A percentile compares a stretch with the other conserved stretches of the same genome.
Conservation (phyloP, 2,888 invertebrate species). For the Fissipunctia ypsillon region DNA sequence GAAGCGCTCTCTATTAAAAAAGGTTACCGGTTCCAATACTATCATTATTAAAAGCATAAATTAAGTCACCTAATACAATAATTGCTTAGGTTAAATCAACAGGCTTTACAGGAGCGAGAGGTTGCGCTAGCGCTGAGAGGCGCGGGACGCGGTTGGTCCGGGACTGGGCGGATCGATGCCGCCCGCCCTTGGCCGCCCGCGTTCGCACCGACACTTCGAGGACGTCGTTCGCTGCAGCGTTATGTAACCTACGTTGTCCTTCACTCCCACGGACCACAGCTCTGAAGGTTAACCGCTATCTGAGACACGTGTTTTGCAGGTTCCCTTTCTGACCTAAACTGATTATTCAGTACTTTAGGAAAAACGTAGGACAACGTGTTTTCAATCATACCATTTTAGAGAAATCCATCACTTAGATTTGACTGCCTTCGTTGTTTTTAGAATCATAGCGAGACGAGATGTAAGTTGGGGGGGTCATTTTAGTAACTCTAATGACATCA, state of each 20-base stretch:
- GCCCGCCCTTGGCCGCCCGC: slow-evolving; percentile 87
- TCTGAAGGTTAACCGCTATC: slow-evolving; percentile 50
- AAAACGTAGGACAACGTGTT: background rate
- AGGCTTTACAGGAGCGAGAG: slow-evolving; percentile 37
- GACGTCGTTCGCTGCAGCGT: slow-evolving; percentile 82
- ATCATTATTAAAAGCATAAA: slow-evolving; percentile 7
- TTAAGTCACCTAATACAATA: background rate
- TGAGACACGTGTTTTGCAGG: slow-evolving; percentile 41
- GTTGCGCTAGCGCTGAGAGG: slow-evolving; percentile 74
- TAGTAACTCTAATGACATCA: slow-evolving; percentile 8
- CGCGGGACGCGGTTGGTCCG: slow-evolving; percentile 65
- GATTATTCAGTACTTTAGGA: background rate
- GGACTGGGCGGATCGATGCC: slow-evolving; percentile 77
- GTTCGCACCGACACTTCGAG: slow-evolving; percentile 70
- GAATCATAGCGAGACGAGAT: background rate
- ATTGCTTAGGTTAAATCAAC: slow-evolving; percentile 21
- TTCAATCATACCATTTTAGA: slow-evolving; percentile 2
- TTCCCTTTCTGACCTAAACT: background rate
- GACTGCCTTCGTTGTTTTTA: background rate
- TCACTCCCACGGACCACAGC: slow-evolving; percentile 54
- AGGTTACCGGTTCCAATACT: background rate
- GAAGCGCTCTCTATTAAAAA: slow-evolving; percentile 7
- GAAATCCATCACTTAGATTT: background rate
- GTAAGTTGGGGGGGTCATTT: background rate
- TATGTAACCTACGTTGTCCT: slow-evolving; percentile 77